Conservation (phyloP, 2,797 vertebrate genomes). For the Gymnothorax javanicus region DNA sequence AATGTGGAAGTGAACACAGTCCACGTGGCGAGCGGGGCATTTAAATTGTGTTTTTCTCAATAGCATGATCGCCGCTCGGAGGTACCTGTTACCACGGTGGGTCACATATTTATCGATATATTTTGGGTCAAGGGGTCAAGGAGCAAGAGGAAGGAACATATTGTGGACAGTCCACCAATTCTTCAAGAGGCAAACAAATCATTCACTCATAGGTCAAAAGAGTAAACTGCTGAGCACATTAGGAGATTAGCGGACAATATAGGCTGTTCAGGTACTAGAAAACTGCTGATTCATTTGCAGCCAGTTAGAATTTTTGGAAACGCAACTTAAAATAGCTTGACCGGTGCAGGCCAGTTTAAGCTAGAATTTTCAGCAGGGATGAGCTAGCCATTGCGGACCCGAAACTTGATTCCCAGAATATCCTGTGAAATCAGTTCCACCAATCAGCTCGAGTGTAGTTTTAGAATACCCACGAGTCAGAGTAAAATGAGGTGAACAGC, state of each 20-base stretch:
- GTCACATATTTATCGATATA: no score
- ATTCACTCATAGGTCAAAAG: not conserved
- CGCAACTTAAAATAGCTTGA: not conserved
- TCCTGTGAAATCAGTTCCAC: conserved; percentile 1
- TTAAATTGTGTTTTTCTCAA: no score
- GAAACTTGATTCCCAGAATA: not conserved
- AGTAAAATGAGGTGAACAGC: not conserved
- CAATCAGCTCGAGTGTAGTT: not conserved
- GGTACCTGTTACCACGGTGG: no score
- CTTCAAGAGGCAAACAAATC: not conserved
- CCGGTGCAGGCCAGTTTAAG: not conserved
- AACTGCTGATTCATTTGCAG: not conserved
- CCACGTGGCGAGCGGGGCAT: no score
- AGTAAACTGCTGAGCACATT: not conserved
- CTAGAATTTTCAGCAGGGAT: not conserved
- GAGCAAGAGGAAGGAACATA: no score
- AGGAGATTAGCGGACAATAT: not conserved
- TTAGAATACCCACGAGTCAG: not conserved
- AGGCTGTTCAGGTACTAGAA: not conserved
- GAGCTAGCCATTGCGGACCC: not conserved
- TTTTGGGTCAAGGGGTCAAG: no score
- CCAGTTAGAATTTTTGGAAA: not conserved
- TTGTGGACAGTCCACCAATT: no score
- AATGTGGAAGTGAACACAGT: no score
- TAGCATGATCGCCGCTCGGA: no score